phyloP scores from a whole-genome alignment of 2,888 invertebrate species.

The Onchidella celtica region DNA sequence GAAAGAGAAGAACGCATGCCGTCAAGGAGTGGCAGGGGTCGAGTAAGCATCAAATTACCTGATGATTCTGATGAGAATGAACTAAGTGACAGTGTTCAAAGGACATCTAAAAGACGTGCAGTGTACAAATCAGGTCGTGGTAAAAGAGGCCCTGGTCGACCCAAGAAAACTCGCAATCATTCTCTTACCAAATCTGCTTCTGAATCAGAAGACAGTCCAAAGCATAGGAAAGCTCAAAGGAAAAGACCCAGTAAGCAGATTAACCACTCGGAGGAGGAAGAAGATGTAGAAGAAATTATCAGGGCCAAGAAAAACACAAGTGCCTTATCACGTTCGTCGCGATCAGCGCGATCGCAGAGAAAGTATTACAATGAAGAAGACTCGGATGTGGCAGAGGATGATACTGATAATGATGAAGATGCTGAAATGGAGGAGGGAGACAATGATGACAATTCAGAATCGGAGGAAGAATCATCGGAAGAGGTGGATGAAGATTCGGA shows the following conservation, averaged over 20 bases:
- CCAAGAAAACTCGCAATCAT: neutral
- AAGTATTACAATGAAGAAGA: conserved; percentile 39
- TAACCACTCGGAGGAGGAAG: neutral
- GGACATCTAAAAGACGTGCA: neutral
- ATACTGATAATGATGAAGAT: conserved; percentile 41
- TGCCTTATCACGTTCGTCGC: conserved; percentile 42
- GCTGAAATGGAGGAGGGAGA: conserved; percentile 55
- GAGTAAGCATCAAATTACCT: neutral
- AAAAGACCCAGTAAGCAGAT: neutral
- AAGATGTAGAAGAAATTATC: conserved; percentile 6
- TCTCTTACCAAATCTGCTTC: conserved; percentile 8
- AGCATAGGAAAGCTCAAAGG: conserved; percentile 41
- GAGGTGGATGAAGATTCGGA: conserved; percentile 44
- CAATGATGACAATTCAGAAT: conserved; percentile 51
- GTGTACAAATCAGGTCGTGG: neutral
- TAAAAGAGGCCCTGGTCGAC: neutral
- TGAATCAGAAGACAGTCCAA: conserved; percentile 10
- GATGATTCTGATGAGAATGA: neutral
- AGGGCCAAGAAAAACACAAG: neutral
- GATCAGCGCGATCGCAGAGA: conserved; percentile 40
- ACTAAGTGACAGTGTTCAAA: neutral
- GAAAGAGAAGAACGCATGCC: neutral
- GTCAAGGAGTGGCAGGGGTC: neutral
- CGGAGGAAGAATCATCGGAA: conserved; percentile 37
- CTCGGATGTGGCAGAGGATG: conserved; percentile 39